phyloP scores from a whole-genome alignment of 2,113 vertebrate species.

The Micromys minutus region DNA sequence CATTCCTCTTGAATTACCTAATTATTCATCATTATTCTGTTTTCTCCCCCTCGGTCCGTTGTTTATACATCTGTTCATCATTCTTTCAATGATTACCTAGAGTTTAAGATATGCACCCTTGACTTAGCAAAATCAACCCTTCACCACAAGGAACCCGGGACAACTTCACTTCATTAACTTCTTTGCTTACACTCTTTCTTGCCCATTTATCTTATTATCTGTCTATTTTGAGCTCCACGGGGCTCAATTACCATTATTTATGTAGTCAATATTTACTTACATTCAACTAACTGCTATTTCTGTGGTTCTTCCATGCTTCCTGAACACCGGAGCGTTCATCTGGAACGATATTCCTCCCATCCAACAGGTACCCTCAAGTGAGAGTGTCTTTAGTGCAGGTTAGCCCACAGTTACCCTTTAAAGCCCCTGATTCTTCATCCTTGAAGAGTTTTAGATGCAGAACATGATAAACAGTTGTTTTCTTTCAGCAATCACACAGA shows the following conservation, averaged over 20 bases:
- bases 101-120: conserved; percentile 16
- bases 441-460: neutral
- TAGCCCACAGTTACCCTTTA: neutral
- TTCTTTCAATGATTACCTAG: conserved; percentile 6
- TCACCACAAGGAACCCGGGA: conserved; percentile 3
- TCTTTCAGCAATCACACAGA: neutral
- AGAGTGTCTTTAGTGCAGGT: neutral
- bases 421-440: neutral
- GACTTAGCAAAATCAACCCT: conserved; percentile 30
- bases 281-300: neutral
- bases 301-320: neutral
- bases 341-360: neutral
- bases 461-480: neutral
- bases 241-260: conserved; percentile 10
- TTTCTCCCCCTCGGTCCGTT: neutral
- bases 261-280: neutral
- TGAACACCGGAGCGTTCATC: neutral
- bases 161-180: conserved; percentile 20
- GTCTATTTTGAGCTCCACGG: conserved; percentile 23
- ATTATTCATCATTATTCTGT: neutral
- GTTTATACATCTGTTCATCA: neutral
- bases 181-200: conserved; percentile 28
- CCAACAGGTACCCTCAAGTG: neutral
- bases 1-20: neutral
- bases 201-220: neutral